A percentile compares a stretch with the other conserved stretches of the same genome.
Evolutionary conservation across 2,888 invertebrate species (phyloP).

Genomic region (Xylocampa areola): DNA sequence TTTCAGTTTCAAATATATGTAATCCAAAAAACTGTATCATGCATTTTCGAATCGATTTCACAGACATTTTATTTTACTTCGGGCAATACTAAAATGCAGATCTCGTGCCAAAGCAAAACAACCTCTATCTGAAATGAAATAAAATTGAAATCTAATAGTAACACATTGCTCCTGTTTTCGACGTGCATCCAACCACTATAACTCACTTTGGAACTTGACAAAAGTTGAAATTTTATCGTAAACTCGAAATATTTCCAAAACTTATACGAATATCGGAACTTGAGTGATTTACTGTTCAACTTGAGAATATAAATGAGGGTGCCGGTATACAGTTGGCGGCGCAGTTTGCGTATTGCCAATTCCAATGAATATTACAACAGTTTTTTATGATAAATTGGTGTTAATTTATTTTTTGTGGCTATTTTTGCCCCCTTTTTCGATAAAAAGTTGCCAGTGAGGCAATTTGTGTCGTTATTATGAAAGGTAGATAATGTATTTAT

Average conservation of each 20-base stretch:
- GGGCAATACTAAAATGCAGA: slow-evolving; percentile 47
- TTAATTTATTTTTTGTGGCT: slow-evolving; percentile 30
- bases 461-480: not conserved
- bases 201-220: slow-evolving; percentile 75
- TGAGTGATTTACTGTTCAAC: slow-evolving; percentile 76
- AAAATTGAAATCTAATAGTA: slow-evolving; percentile 36
- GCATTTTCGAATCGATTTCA: slow-evolving; percentile 53
- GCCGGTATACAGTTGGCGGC: slow-evolving; percentile 48
- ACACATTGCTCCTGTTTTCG: slow-evolving; percentile 49
- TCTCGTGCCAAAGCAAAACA: slow-evolving; percentile 32
- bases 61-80: slow-evolving; percentile 57
- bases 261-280: slow-evolving; percentile 68
- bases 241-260: slow-evolving; percentile 74
- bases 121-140: slow-evolving; percentile 16
- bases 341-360: slow-evolving; percentile 53
- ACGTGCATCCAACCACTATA: slow-evolving; percentile 67
- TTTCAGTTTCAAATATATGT: slow-evolving; percentile 25
- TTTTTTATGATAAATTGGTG: slow-evolving; percentile 42
- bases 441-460: not conserved
- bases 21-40: slow-evolving; percentile 49
- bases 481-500: too few species aligned
- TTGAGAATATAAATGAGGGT: slow-evolving; percentile 66
- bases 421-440: slow-evolving; percentile 2
- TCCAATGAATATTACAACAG: slow-evolving; percentile 48
- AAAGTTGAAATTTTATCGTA: slow-evolving; percentile 80